Percentiles rank a stretch among this genome's conserved stretches.
These are phyloP conservation scores for Agonum fuliginosum DNA, from an alignment of 2,888 invertebrate species.

Conservation along the genomic window DNA sequence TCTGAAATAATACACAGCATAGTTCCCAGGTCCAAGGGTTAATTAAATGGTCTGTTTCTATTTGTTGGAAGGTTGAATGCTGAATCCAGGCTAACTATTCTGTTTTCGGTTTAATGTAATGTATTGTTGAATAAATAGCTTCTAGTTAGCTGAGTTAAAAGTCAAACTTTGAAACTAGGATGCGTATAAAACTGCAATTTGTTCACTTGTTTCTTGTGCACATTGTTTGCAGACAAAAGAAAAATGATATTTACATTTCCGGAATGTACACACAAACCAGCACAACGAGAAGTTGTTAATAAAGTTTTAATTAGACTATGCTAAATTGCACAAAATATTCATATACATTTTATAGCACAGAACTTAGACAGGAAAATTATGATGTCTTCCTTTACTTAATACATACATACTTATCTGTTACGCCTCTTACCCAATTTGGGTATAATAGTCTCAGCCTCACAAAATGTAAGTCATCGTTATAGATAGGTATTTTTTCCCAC, in stretches of 20 bases:
- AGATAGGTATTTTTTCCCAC: too few relatives aligned
- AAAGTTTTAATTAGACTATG: not conserved
- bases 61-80: not conserved
- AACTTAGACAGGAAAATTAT: too few relatives aligned
- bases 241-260: slow-evolving; percentile 32
- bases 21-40: not conserved
- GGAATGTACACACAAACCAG: not conserved
- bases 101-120: slow-evolving; percentile 26
- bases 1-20: not conserved
- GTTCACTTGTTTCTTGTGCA: not conserved
- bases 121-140: slow-evolving; percentile 29
- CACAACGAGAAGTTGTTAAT: not conserved
- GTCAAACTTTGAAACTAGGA: slow-evolving; percentile 19
- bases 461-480: too few relatives aligned
- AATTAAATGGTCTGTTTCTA: not conserved
- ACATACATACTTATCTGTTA: too few relatives aligned
- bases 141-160: slow-evolving; percentile 10
- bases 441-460: too few relatives aligned
- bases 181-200: slow-evolving; percentile 30
- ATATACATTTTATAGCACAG: too few relatives aligned
- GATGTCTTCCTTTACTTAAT: too few relatives aligned
- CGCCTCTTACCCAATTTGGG: too few relatives aligned
- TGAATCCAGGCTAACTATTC: slow-evolving; percentile 19
- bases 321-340: not conserved
- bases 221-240: too few relatives aligned